Evolutionary conservation across 2,113 vertebrate genomes (phyloP).

Genomic region (Anoura caudifer): DNA sequence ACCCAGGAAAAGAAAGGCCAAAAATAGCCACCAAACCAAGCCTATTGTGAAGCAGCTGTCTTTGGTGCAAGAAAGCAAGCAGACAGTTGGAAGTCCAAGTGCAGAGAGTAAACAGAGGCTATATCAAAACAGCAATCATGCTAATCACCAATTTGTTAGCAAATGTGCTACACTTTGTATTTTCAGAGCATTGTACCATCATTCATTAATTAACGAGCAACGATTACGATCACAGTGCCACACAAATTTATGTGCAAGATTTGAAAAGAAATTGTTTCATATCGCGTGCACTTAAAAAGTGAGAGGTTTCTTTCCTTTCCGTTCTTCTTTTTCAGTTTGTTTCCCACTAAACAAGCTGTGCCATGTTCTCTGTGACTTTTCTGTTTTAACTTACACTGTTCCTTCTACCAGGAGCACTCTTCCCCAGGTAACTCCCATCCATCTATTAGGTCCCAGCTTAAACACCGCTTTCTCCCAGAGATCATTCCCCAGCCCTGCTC

Average conservation of each 20-base stretch:
- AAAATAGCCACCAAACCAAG: slow-evolving; percentile 36
- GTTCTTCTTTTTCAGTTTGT: not conserved
- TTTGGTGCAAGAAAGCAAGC: not conserved
- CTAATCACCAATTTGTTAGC: slow-evolving; percentile 50
- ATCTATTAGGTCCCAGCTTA: not conserved
- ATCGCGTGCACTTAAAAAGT: not conserved
- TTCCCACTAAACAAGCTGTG: not conserved
- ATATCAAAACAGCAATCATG: slow-evolving; percentile 26
- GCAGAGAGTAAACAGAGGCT: slow-evolving; percentile 35
- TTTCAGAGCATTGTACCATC: slow-evolving; percentile 38
- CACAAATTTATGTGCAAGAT: slow-evolving; percentile 8
- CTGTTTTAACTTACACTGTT: not conserved
- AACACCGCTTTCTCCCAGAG: not conserved
- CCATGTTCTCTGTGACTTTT: not conserved
- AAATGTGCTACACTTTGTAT: slow-evolving; percentile 38
- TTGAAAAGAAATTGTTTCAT: slow-evolving; percentile 23
- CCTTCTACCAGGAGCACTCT: not conserved
- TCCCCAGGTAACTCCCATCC: not conserved
- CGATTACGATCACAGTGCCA: slow-evolving; percentile 28
- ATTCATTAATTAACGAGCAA: slow-evolving; percentile 59
- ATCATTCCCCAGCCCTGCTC: not conserved
- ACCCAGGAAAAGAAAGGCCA: slow-evolving; percentile 9
- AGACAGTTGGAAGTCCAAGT: slow-evolving; percentile 55
- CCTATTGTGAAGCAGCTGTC: slow-evolving; percentile 52
- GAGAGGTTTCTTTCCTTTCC: not conserved